Evolutionary conservation across 2,113 vertebrate genomes (phyloP), one percentile per base, ranked within the genome.

Genomic region (Austrofundulus limnaeus): DNA sequence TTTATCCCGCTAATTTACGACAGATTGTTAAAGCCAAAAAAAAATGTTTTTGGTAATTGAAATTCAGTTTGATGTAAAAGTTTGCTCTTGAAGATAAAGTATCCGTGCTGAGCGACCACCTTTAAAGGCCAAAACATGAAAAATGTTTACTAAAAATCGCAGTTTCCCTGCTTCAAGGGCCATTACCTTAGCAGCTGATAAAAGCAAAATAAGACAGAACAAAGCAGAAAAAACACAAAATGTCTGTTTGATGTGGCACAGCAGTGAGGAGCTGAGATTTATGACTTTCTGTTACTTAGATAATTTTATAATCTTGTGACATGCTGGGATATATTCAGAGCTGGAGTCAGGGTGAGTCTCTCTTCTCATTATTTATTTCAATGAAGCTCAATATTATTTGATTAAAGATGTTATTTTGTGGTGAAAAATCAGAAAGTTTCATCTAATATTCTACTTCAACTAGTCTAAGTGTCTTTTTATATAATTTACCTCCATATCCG

Each of bases 321-420:
- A 23, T 56, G 58, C 34, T 48, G 23, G 25, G 56, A 72, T 61
- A 58, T 46, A 53, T 45, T 31, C 23, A 45, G n/a, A 43, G 43
- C 17, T 37, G 43, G 5, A 39, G 37, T 41, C 25, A 15, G 48
- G 55, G 25, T 50, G 68, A 69, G 48, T 42, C 21, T 14, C 15
- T 37, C 2, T 54, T 54, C 37, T 31, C 34, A 53, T 46, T 55
- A 51, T 72, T 37, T 48, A 41, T 41, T 41, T 66, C 45, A 54
- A 61, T 58, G 25, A 80, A 58, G 34, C 61, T 68, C 50, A 38
- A 46, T 52, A 39, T 68, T 5, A 31, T 52, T 53, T 62, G 20
- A 62, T 61, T 42, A 47, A 5, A 46, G 49, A 61, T 51, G 41
- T 31, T 62, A 48, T 51, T 43, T 47, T 66, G 42, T 66, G 24